Conservation (phyloP, 2,888 invertebrate genomes). For the Aelia acuminata region DNA sequence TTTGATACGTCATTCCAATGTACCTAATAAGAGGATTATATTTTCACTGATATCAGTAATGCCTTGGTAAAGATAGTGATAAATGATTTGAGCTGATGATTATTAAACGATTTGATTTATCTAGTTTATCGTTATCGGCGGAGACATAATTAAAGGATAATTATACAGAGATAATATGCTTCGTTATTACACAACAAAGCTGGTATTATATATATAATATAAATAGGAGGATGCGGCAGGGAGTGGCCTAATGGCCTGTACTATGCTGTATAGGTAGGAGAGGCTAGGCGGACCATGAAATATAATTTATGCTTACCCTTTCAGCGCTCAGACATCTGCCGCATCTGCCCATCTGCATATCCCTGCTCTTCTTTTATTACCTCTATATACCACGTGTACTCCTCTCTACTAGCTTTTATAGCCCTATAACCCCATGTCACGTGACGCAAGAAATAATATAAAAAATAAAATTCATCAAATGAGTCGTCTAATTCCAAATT, state of each 20-base stretch:
- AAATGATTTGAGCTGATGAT: not conserved
- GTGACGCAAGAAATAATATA: not conserved
- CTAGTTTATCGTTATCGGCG: not conserved
- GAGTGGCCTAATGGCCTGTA: not conserved
- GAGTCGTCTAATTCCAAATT: too few relatives aligned
- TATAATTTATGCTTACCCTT: conserved; percentile 60
- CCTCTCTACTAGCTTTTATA: not conserved
- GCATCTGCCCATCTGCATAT: conserved; percentile 59
- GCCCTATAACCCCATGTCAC: not conserved
- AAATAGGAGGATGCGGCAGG: not conserved
- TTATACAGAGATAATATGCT: not conserved
- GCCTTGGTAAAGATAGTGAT: too few relatives aligned
- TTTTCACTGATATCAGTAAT: too few relatives aligned
- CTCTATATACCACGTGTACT: conserved; percentile 31
- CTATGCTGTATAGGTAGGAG: not conserved
- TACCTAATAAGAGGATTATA: too few relatives aligned
- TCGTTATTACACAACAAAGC: not conserved
- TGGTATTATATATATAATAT: not conserved
- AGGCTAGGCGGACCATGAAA: conserved; percentile 57
- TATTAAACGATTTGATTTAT: not conserved
- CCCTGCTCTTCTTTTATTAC: conserved; percentile 22
- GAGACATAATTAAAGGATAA: not conserved
- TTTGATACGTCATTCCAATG: too few relatives aligned
- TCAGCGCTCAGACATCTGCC: conserved; percentile 54
- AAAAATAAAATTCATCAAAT: too few relatives aligned